Conservation (phyloP, 2,888 invertebrate genomes). For the Melangyna quadrimaculata region DNA sequence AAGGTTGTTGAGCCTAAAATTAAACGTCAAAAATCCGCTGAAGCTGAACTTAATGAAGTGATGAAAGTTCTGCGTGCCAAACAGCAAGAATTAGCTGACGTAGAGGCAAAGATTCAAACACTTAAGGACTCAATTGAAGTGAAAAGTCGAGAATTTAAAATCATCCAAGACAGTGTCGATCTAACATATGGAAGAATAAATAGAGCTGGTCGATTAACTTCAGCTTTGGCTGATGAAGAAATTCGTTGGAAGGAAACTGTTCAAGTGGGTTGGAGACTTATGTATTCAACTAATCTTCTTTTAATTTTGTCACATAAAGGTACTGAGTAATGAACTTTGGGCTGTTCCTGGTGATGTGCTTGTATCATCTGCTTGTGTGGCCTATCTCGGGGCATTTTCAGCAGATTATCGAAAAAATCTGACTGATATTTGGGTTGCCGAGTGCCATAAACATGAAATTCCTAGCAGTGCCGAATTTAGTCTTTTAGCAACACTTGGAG, state of each 20-base stretch:
- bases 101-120: slow-evolving; percentile 86
- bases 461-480: slow-evolving; percentile 87
- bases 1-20: slow-evolving; percentile 94
- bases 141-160: slow-evolving; percentile 88
- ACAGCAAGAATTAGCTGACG: slow-evolving; percentile 90
- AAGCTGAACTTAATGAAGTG: slow-evolving; percentile 88
- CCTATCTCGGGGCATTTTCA: slow-evolving; percentile 96
- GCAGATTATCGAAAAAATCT: slow-evolving; percentile 86
- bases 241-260: slow-evolving; percentile 91
- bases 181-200: slow-evolving; percentile 89
- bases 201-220: slow-evolving; percentile 91
- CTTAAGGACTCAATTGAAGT: slow-evolving; percentile 85
- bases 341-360: slow-evolving; percentile 93
- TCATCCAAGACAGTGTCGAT: slow-evolving; percentile 88
- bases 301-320: slow-evolving; percentile 77
- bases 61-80: slow-evolving; percentile 89
- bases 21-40: slow-evolving; percentile 88
- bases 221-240: slow-evolving; percentile 93
- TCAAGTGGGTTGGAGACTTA: slow-evolving; percentile 73
- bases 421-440: slow-evolving; percentile 85
- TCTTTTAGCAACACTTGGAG: slow-evolving; percentile 87
- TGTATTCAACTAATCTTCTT: neutral
- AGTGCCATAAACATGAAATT: slow-evolving; percentile 86
- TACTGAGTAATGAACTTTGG: slow-evolving; percentile 85
- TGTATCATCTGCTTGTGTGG: slow-evolving; percentile 92